phyloP scores from a whole-genome alignment of 2,888 invertebrate genomes.

The Aleiodes leptofemur region DNA sequence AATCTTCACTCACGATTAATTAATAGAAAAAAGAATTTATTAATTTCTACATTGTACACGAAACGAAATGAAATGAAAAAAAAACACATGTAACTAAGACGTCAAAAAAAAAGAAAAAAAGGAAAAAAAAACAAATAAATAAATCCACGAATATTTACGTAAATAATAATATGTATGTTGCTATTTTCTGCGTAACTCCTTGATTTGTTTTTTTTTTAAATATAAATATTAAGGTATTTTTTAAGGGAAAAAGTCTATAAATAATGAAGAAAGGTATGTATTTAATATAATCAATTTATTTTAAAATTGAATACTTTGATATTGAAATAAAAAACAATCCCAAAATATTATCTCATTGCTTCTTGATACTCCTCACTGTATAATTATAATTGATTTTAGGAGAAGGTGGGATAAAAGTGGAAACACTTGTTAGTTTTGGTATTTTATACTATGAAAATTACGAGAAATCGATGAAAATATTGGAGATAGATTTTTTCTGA shows the following conservation, averaged over 20 bases:
- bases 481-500: too few relatives aligned
- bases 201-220: too few relatives aligned
- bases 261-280: constrained; percentile 10
- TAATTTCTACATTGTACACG: constrained; percentile 70
- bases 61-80: constrained; percentile 45
- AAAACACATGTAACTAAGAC: background rate
- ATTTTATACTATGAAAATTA: too few relatives aligned
- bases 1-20: constrained; percentile 17
- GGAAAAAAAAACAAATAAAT: constrained; percentile 61
- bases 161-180: constrained; percentile 63
- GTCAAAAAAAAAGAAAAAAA: constrained; percentile 62
- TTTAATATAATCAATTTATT: constrained; percentile 25
- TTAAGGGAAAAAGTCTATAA: constrained; percentile 19
- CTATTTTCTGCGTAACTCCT: too few relatives aligned
- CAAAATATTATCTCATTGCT: constrained; percentile 55
- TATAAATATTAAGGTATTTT: constrained; percentile 15
- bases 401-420: too few relatives aligned
- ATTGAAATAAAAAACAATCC: constrained; percentile 59
- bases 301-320: constrained; percentile 42
- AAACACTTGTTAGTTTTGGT: too few relatives aligned
- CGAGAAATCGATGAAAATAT: too few relatives aligned
- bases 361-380: too few relatives aligned
- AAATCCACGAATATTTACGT: constrained; percentile 70
- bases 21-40: constrained; percentile 56
- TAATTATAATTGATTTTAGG: constrained; percentile 48